These are phyloP conservation scores for Graphium colonna DNA, from an alignment of 2,888 invertebrate species.

Conservation along the genomic window DNA sequence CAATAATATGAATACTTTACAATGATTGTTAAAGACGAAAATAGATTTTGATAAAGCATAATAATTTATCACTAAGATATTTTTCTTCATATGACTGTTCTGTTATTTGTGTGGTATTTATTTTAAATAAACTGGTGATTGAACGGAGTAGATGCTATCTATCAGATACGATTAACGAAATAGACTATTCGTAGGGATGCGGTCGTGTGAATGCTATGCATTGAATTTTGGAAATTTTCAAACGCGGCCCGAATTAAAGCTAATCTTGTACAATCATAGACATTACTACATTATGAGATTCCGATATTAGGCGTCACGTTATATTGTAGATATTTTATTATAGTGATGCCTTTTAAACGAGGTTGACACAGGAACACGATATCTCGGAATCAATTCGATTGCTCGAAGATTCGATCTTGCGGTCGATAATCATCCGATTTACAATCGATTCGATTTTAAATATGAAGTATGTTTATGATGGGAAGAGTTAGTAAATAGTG, in stretches of 20 bases:
- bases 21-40: no score
- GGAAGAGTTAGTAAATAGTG: not conserved
- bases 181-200: slow-evolving; percentile 36
- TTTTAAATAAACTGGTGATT: not conserved
- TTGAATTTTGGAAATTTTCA: slow-evolving; percentile 39
- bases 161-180: slow-evolving; percentile 31
- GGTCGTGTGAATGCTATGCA: slow-evolving; percentile 43
- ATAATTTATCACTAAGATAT: no score
- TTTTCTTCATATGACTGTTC: no score
- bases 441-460: not conserved
- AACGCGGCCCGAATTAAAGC: slow-evolving; percentile 56
- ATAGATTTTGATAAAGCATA: no score
- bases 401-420: slow-evolving; percentile 7
- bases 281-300: slow-evolving; percentile 53
- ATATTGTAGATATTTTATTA: slow-evolving; percentile 25
- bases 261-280: slow-evolving; percentile 60
- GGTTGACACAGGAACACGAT: slow-evolving; percentile 16
- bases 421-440: slow-evolving; percentile 1
- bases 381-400: slow-evolving; percentile 16
- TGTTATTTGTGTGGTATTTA: no score
- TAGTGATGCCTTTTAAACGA: slow-evolving; percentile 18
- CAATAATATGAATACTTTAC: no score
- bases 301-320: slow-evolving; percentile 34
- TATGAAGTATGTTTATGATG: not conserved
- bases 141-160: slow-evolving; percentile 39